Base-by-base conservation (phyloP, 1,140 invertebrate genomes). In the Tenebrio molitor region DNA sequence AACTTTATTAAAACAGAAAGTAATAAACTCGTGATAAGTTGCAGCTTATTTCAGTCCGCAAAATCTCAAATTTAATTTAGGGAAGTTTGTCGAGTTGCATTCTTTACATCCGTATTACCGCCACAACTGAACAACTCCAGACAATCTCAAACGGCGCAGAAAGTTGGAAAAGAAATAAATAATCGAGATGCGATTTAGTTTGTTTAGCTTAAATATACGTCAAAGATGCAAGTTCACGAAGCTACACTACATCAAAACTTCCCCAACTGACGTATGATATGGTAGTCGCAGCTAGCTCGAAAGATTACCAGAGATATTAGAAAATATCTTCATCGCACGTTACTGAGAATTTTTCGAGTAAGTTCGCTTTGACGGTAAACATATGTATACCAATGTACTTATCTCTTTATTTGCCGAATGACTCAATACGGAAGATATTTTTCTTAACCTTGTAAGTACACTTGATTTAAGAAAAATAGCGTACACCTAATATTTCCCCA, bases 1-100 rank as follows among this genome's bases (percentile, higher is more conserved):
- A 23, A 25, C 50, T 58, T 58, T 25, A 58, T 58, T 58, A 58
- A 58, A 58, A 58, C 50, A 23, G 12, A 58, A 50, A 58, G 21
- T 58, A 58, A 33, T 58, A 58, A 25, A 25, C 23, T 58, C 23
- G 15, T 58, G 19, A 58, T 58, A 15, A 58, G 23, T 58, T 25
- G 8, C 46, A 23, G 19, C n/a, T 53, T n/a, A 21, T 53, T 25
- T 53, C n/a, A 53, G 19, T 53, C 17, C 46, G 46, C 50, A 58
- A 29, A 15, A 14, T 25, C 23, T 58, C 10, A 58, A 58, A 58
- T 58, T 58, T 29, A 58, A 58, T 58, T 33, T 33, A 53, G 25
- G 46, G 10, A 29, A 58, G 50, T 58, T 58, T 58, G 23, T 29
- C 50, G 23, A 25, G 46, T 29, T 53, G 50, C 5, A 12, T 58